Percentiles rank a stretch among this genome's conserved stretches.
Conservation (phyloP, 2,888 invertebrate species). For the Drosophila antonietae region DNA sequence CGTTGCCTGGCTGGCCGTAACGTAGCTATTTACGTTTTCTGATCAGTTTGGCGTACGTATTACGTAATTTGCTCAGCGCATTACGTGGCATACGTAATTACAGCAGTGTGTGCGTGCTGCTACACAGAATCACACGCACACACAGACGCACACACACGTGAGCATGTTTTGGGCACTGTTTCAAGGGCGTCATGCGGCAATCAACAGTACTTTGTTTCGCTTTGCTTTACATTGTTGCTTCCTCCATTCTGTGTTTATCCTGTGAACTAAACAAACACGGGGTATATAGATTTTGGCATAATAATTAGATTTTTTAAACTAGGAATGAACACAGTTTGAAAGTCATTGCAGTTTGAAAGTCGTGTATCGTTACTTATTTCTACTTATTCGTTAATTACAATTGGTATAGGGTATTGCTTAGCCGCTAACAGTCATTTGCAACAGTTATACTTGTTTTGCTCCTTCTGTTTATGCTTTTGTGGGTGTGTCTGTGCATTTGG, state of each 20-base stretch:
- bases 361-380: neutral
- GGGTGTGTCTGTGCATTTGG: constrained; percentile 59
- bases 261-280: neutral
- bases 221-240: constrained; percentile 11
- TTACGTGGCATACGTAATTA: constrained; percentile 67
- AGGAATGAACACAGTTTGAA: neutral
- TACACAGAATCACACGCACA: constrained; percentile 6
- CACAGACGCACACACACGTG: neutral
- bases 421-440: neutral
- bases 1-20: neutral
- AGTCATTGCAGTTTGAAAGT: neutral
- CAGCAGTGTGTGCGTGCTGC: constrained; percentile 48
- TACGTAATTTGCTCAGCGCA: constrained; percentile 59
- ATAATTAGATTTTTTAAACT: neutral
- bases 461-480: constrained; percentile 14
- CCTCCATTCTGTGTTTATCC: neutral
- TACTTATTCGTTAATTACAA: neutral
- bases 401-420: neutral
- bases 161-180: constrained; percentile 33
- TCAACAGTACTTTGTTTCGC: constrained; percentile 48
- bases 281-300: neutral
- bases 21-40: constrained; percentile 42
- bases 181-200: constrained; percentile 53
- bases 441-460: neutral
- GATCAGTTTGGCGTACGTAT: constrained; percentile 55